These are phyloP conservation scores for Hozukius guyotensis DNA, from an alignment of 2,797 vertebrate species.

Conservation along the genomic window DNA sequence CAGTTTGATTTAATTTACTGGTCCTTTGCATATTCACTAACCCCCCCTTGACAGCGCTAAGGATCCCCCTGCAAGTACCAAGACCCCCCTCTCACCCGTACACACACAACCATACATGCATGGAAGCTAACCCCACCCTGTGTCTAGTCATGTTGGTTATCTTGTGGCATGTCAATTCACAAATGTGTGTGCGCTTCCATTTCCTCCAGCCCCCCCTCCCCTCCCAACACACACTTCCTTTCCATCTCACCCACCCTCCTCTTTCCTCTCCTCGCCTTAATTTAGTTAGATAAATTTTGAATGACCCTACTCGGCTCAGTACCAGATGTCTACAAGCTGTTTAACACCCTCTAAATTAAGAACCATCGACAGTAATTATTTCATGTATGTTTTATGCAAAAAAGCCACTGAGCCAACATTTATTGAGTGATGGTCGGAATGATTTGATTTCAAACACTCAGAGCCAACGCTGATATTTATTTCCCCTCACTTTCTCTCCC, in stretches of 20 bases:
- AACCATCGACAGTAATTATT: conserved; percentile 97
- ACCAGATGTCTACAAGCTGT: conserved; percentile 99
- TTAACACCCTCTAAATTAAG: conserved; percentile 99
- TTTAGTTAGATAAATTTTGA: conserved; percentile 99
- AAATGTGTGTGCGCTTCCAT: conserved; percentile 86
- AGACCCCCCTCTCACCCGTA: not conserved
- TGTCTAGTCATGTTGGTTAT: conserved; percentile 90
- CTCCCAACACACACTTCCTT: conserved; percentile 25
- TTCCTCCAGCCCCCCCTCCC: conserved; percentile 39
- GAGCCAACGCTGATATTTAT: conserved; percentile 65
- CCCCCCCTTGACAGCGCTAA: conserved; percentile 88
- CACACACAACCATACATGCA: conserved; percentile 73
- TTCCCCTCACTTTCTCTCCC: conserved; percentile 47
- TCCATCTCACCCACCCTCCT: conserved; percentile 45
- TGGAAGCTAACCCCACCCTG: conserved; percentile 72
- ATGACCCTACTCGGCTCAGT: conserved; percentile 96
- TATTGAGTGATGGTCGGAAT: conserved; percentile 90
- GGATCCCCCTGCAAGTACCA: conserved; percentile 90
- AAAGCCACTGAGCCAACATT: conserved; percentile 90
- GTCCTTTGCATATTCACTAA: conserved; percentile 98
- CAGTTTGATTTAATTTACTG: conserved; percentile 99
- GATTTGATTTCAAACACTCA: conserved; percentile 78
- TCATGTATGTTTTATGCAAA: conserved; percentile 95
- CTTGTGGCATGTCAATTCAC: conserved; percentile 90
- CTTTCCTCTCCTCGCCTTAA: conserved; percentile 82